phyloP scores from a whole-genome alignment of 2,113 vertebrate species.

The Terrapene triunguis region DNA sequence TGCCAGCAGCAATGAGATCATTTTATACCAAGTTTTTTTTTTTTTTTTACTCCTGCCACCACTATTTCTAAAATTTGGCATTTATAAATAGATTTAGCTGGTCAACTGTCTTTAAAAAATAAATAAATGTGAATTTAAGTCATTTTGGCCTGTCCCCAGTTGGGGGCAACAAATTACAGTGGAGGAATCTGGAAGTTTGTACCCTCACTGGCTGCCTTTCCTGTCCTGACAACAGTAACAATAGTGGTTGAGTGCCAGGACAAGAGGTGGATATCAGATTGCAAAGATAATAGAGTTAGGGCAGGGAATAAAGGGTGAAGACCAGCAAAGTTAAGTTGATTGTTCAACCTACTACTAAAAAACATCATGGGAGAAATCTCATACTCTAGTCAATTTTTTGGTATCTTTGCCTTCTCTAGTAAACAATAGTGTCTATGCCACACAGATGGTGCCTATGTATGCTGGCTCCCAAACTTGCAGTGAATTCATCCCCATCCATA shows the following conservation, averaged over 20 bases:
- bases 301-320: not conserved
- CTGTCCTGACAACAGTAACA: not conserved
- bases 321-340: not conserved
- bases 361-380: not conserved
- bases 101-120: not conserved
- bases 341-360: not conserved
- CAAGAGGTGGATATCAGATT: not conserved
- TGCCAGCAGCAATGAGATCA: not conserved
- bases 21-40: not conserved
- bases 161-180: not conserved
- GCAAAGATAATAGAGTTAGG: not conserved
- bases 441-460: not conserved
- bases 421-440: not conserved
- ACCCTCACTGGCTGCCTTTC: not conserved
- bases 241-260: not conserved
- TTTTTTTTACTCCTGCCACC: not conserved
- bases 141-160: not conserved
- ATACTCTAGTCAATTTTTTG: not conserved
- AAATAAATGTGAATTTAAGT: not conserved
- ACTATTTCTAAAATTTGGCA: not conserved
- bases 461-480: not conserved
- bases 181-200: not conserved
- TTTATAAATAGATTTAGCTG: not conserved
- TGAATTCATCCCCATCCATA: not conserved
- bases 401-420: not conserved